These are phyloP conservation scores for Agriopis marginaria DNA, from an alignment of 2,888 invertebrate species.

Conservation along the genomic window DNA sequence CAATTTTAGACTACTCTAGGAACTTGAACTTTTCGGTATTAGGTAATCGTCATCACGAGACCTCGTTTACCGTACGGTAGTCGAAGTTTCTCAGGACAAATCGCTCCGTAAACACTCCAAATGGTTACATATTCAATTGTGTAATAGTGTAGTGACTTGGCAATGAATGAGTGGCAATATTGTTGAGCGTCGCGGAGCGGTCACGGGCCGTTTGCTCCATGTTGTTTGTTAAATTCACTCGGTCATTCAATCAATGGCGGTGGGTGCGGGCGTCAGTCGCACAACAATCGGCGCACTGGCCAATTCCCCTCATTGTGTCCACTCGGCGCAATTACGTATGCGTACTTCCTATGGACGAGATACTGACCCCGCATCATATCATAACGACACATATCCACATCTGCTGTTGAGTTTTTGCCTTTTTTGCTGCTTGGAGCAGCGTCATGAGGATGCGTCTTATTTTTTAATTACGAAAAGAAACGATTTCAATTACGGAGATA, in stretches of 20 bases:
- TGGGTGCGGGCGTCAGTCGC: slow-evolving; percentile 84
- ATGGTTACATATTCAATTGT: slow-evolving; percentile 29
- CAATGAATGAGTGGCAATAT: slow-evolving; percentile 43
- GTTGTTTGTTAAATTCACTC: slow-evolving; percentile 79
- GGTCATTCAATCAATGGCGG: slow-evolving; percentile 82
- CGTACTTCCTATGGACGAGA: slow-evolving; percentile 73
- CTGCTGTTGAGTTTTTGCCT: slow-evolving; percentile 55
- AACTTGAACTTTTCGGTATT: slow-evolving; percentile 36
- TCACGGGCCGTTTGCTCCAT: slow-evolving; percentile 70
- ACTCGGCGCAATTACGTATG: slow-evolving; percentile 82
- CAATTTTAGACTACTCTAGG: slow-evolving; percentile 45
- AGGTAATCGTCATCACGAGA: slow-evolving; percentile 20
- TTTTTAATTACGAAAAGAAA: slow-evolving; percentile 57
- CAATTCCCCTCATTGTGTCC: slow-evolving; percentile 85
- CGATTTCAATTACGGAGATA: slow-evolving; percentile 55
- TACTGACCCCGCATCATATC: slow-evolving; percentile 60
- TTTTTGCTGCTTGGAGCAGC: slow-evolving; percentile 40
- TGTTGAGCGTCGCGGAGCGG: slow-evolving; percentile 47
- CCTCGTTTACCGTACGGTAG: background rate
- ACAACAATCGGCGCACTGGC: slow-evolving; percentile 82
- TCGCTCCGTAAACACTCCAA: slow-evolving; percentile 27
- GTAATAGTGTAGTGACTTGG: slow-evolving; percentile 36
- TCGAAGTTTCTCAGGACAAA: slow-evolving; percentile 15
- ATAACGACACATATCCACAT: slow-evolving; percentile 61
- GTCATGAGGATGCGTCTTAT: slow-evolving; percentile 61